These are phyloP conservation scores for Ovibos moschatus DNA, from an alignment of 2,113 vertebrate species.

Conservation along the genomic window DNA sequence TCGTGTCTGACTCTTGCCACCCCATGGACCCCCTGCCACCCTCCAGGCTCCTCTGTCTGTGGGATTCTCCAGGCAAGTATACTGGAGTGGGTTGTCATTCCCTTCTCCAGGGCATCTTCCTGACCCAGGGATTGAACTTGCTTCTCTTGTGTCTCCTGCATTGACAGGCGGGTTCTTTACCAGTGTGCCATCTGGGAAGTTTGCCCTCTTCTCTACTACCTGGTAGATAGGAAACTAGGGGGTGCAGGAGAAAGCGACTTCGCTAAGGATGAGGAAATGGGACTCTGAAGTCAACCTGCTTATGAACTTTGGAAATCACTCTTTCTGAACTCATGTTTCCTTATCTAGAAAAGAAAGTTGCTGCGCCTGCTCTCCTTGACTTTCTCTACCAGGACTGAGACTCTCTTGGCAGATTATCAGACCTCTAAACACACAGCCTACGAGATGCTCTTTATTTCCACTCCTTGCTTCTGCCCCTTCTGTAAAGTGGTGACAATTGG, in stretches of 20 bases:
- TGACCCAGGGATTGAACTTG: not conserved
- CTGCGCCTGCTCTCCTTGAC: not conserved
- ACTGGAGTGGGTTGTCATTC: not conserved
- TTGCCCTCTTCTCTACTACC: not conserved
- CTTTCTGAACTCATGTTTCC: not conserved
- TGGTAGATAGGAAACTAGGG: not conserved
- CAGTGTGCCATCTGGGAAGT: not conserved
- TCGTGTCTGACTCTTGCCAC: not conserved
- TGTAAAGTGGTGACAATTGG: not conserved
- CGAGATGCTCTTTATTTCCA: not conserved
- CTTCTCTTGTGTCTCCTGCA: not conserved
- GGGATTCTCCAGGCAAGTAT: not conserved
- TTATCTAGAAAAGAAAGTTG: not conserved
- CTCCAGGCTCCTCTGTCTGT: not conserved
- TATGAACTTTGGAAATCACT: not conserved
- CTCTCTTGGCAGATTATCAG: not conserved
- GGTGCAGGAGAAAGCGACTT: not conserved
- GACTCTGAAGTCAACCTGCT: not conserved
- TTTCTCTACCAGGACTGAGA: not conserved
- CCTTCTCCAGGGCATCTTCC: not conserved
- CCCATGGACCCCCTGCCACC: not conserved
- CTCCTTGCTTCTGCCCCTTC: not conserved
- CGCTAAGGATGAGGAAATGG: not conserved
- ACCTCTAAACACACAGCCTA: not conserved
- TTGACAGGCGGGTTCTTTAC: not conserved